Percentiles rank a stretch among this genome's conserved stretches.
Conservation (phyloP, 1,140 invertebrate species). For the Drosophila subpulchrella region DNA sequence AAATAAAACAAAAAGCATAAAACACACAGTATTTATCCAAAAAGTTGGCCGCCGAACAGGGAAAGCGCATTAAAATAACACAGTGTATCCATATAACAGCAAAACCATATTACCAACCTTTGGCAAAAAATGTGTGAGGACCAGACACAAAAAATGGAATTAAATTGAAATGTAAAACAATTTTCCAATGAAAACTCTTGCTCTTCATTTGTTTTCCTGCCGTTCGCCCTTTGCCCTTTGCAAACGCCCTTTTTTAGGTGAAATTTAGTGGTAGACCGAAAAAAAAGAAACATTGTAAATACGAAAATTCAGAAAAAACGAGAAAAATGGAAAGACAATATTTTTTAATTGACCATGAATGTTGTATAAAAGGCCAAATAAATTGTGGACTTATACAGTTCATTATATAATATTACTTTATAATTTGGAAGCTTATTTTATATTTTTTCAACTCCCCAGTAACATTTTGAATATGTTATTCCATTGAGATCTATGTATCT, state of each 20-base stretch:
- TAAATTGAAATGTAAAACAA: conserved; percentile 62
- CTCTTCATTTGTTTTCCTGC: conserved; percentile 8
- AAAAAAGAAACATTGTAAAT: neutral
- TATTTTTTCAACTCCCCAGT: no score
- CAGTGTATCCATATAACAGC: conserved; percentile 18
- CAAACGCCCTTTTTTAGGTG: neutral
- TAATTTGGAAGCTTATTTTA: neutral
- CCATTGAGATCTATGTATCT: no score
- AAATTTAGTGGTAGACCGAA: neutral
- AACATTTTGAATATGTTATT: no score
- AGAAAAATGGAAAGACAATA: neutral
- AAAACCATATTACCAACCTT: conserved; percentile 32
- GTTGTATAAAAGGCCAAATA: no score
- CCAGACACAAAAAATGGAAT: conserved; percentile 30
- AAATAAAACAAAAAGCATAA: neutral
- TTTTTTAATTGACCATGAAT: no score
- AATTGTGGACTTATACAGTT: no score
- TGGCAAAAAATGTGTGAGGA: neutral
- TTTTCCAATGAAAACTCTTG: conserved; percentile 28
- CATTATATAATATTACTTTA: neutral
- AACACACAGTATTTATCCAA: conserved; percentile 4
- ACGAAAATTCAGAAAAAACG: neutral
- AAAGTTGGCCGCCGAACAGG: conserved; percentile 30
- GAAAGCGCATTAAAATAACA: conserved; percentile 55
- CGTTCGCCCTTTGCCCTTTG: conserved; percentile 1